Percentiles rank a stretch among this genome's conserved stretches.
These are phyloP conservation scores for Trichopria drosophilae DNA, from an alignment of 2,888 invertebrate species.

Conservation along the genomic window DNA sequence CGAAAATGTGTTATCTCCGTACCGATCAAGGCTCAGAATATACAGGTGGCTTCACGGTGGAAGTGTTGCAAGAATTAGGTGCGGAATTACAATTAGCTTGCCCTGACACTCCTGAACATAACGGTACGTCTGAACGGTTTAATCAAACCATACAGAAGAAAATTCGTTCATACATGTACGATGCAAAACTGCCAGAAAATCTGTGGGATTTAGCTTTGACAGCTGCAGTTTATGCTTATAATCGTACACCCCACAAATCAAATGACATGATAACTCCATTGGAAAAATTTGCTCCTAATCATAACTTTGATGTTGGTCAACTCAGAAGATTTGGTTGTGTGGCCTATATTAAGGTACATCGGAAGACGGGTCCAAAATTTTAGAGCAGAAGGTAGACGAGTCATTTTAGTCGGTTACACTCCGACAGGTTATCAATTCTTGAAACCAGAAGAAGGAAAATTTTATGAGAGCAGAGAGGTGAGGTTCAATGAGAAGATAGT, in stretches of 20 bases:
- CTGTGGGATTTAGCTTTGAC: too few relatives aligned
- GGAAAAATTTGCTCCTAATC: slow-evolving; percentile 18
- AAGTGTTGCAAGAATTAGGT: slow-evolving; percentile 28
- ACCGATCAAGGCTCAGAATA: slow-evolving; percentile 34
- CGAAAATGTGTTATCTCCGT: slow-evolving; percentile 35
- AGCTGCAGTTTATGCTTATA: too few relatives aligned
- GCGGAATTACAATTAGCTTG: slow-evolving; percentile 20
- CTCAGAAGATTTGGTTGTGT: slow-evolving; percentile 21
- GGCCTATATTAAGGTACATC: too few relatives aligned
- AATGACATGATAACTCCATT: slow-evolving; percentile 24
- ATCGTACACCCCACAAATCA: too few relatives aligned
- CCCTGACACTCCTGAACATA: too few relatives aligned
- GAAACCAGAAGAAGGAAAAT: neutral
- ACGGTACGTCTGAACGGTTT: too few relatives aligned
- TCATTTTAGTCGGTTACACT: too few relatives aligned
- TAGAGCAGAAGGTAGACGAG: neutral
- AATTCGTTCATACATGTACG: slow-evolving; percentile 14
- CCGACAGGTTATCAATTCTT: slow-evolving; percentile 8
- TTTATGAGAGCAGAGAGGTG: too few relatives aligned
- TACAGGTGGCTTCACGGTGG: slow-evolving; percentile 31
- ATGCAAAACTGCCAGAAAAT: slow-evolving; percentile 17
- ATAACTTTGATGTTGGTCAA: slow-evolving; percentile 22
- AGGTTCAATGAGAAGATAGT: too few relatives aligned
- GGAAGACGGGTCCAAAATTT: too few relatives aligned
- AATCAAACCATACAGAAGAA: slow-evolving; percentile 31